Evolutionary conservation across 1,140 invertebrate species (phyloP).

Genomic region (Bombus impatiens): DNA sequence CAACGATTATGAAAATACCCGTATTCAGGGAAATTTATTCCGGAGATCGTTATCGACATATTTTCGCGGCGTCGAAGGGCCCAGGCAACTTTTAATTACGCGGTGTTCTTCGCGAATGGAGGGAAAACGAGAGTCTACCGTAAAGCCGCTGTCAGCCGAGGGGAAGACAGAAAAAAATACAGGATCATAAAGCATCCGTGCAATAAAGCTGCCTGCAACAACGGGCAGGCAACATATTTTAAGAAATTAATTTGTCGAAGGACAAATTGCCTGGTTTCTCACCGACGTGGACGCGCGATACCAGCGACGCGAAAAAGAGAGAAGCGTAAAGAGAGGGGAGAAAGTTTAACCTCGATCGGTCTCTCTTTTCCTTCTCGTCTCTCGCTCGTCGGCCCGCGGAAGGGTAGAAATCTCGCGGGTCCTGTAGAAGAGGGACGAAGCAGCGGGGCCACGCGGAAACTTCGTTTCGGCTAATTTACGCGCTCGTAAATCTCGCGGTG

Average conservation of each 20-base stretch:
- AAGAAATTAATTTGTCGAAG: conserved; percentile 78
- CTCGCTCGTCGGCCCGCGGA: not conserved
- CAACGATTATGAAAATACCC: not conserved
- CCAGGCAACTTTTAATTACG: conserved; percentile 69
- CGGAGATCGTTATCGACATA: conserved; percentile 51
- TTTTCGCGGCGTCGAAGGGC: conserved; percentile 50
- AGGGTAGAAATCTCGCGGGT: conserved; percentile 36
- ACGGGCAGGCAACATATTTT: conserved; percentile 68
- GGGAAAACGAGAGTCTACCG: not conserved
- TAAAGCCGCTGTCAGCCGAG: not conserved
- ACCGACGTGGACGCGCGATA: conserved; percentile 15
- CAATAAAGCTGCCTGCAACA: conserved; percentile 70
- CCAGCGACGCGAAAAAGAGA: conserved; percentile 5
- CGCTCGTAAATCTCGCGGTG: conserved; percentile 69
- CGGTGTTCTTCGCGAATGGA: not conserved
- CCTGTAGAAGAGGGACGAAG: conserved; percentile 1
- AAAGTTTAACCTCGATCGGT: conserved; percentile 48
- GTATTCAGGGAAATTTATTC: not conserved
- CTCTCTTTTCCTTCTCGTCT: conserved; percentile 10
- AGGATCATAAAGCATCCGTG: conserved; percentile 67
- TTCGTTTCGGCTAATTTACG: conserved; percentile 72
- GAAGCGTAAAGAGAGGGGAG: not conserved
- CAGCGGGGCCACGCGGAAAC: conserved; percentile 41
- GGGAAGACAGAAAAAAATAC: conserved; percentile 57
- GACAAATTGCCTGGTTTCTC: conserved; percentile 71